These are phyloP conservation scores for Trichopoda pennipes DNA, from an alignment of 2,888 invertebrate species.

Conservation along the genomic window DNA sequence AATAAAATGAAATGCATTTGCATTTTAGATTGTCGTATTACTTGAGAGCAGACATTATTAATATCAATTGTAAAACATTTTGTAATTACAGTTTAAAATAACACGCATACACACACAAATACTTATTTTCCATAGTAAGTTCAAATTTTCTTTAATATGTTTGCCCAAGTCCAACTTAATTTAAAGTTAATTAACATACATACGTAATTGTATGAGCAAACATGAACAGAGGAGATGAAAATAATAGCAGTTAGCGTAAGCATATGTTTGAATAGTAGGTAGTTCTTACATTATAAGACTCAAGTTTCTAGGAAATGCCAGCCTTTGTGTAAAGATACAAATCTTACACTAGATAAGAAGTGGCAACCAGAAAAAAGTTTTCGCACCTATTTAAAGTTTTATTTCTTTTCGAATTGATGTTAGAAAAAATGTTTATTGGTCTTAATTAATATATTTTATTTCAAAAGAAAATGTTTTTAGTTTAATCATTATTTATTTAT, in stretches of 20 bases:
- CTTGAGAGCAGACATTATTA: constrained; percentile 60
- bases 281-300: too few relatives aligned
- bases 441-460: too few relatives aligned
- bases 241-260: not conserved
- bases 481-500: too few relatives aligned
- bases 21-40: constrained; percentile 48
- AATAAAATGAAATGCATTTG: constrained; percentile 31
- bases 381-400: too few relatives aligned
- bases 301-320: too few relatives aligned
- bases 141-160: constrained; percentile 48
- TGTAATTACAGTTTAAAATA: constrained; percentile 51
- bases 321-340: too few relatives aligned
- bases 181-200: constrained; percentile 51
- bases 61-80: constrained; percentile 51
- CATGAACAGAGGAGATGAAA: not conserved
- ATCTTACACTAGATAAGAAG: too few relatives aligned
- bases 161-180: constrained; percentile 31
- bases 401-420: too few relatives aligned
- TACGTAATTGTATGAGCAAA: constrained; percentile 34
- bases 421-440: too few relatives aligned
- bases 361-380: too few relatives aligned
- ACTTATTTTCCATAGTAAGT: not conserved
- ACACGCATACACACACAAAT: not conserved
- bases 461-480: too few relatives aligned
- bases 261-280: not conserved